Conservation (phyloP, 2,888 invertebrate genomes). For the Mongoloraphidia duomilia region DNA sequence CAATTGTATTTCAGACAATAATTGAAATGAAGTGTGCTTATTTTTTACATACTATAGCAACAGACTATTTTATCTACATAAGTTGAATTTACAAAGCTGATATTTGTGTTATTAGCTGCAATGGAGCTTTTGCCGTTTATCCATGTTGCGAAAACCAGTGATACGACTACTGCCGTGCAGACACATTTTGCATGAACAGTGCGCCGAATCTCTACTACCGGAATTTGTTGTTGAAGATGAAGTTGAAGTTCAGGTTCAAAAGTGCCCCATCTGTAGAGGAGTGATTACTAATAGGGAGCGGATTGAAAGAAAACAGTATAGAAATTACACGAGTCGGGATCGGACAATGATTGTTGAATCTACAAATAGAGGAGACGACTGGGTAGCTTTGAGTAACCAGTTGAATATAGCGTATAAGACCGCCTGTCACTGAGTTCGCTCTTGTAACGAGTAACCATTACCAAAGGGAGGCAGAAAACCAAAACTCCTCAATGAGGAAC, state of each 20-base stretch:
- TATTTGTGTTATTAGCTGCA: too few species aligned
- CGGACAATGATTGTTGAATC: not conserved
- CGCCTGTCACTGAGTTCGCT: conserved; percentile 7
- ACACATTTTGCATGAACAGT: not conserved
- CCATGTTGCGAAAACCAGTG: not conserved
- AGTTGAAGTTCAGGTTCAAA: not conserved
- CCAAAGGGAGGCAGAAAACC: not conserved
- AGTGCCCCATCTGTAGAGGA: not conserved
- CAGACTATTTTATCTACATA: too few species aligned
- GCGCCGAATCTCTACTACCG: not conserved
- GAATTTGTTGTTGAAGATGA: too few species aligned
- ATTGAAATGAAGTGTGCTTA: too few species aligned
- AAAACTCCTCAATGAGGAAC: not conserved
- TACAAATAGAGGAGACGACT: not conserved
- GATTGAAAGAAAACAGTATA: not conserved
- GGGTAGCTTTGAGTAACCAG: not conserved
- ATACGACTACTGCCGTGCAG: not conserved
- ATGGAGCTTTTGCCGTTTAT: not conserved
- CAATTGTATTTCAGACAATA: too few species aligned
- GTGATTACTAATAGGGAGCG: not conserved
- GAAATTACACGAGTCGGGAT: not conserved
- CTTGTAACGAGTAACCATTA: conserved; percentile 4
- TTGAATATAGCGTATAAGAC: conserved; percentile 10
- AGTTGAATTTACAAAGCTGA: too few species aligned
- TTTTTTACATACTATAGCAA: too few species aligned